Evolutionary conservation across 1,140 invertebrate genomes (phyloP).

Genomic region (Habropoda laboriosa): DNA sequence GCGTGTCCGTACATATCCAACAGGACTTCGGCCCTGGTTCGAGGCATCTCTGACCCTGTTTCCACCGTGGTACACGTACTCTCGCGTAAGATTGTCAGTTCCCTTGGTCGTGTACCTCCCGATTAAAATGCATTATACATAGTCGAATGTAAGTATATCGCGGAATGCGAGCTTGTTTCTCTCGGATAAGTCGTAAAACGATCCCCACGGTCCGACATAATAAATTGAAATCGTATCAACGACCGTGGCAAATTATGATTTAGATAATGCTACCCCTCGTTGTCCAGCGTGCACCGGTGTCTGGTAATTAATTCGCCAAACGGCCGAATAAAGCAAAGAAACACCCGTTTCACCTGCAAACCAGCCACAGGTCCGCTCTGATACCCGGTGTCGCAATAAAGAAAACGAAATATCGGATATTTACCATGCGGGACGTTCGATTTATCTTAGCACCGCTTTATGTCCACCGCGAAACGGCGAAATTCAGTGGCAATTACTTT

Average conservation of each 20-base stretch:
- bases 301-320: constrained; percentile 4
- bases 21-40: constrained; percentile 65
- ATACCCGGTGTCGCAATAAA: constrained; percentile 1
- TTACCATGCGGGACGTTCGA: background rate
- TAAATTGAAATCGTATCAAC: constrained; percentile 5
- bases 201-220: too few species aligned
- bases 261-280: background rate
- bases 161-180: background rate
- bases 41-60: constrained; percentile 54
- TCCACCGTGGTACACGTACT: background rate
- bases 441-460: background rate
- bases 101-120: background rate
- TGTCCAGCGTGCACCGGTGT: background rate
- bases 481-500: background rate
- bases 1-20: constrained; percentile 71
- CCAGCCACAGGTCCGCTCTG: background rate
- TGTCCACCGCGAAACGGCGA: background rate
- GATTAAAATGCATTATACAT: constrained; percentile 15
- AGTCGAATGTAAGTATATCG: too few species aligned
- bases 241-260: constrained; percentile 13
- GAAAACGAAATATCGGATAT: background rate
- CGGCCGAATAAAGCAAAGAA: background rate
- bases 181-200: background rate
- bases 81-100: background rate
- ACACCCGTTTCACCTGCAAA: background rate